Conservation (phyloP, 2,888 invertebrate genomes). For the Dysmachus trigonus region DNA sequence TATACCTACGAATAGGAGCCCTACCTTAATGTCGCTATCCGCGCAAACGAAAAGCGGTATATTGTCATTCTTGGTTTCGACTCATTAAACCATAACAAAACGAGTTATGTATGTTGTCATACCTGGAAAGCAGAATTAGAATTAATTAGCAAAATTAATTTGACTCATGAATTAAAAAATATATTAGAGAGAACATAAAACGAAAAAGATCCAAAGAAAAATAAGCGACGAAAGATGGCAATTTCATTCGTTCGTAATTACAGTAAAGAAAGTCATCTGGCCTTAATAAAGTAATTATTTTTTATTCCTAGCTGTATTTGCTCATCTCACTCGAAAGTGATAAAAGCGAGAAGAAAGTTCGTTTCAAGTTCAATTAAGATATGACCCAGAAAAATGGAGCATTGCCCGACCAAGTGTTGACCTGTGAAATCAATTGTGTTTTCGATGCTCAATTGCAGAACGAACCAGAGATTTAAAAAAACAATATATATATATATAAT, state of each 20-base stretch:
- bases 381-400: neutral
- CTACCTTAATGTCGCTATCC: neutral
- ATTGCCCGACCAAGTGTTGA: neutral
- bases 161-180: neutral
- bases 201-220: neutral
- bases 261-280: neutral
- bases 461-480: neutral
- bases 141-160: neutral
- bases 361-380: neutral
- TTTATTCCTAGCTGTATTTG: neutral
- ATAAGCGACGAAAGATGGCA: neutral
- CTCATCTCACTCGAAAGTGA: neutral
- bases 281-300: neutral
- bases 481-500: neutral
- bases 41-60: neutral
- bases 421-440: neutral
- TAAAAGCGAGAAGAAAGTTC: neutral
- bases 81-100: neutral
- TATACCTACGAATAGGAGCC: neutral
- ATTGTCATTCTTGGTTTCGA: neutral
- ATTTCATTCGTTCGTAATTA: neutral
- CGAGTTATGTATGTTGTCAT: neutral
- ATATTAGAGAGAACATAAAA: neutral
- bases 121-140: neutral
- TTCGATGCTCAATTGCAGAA: neutral